phyloP scores from a whole-genome alignment of 2,888 invertebrate genomes.

The Platerodrilus igneus region DNA sequence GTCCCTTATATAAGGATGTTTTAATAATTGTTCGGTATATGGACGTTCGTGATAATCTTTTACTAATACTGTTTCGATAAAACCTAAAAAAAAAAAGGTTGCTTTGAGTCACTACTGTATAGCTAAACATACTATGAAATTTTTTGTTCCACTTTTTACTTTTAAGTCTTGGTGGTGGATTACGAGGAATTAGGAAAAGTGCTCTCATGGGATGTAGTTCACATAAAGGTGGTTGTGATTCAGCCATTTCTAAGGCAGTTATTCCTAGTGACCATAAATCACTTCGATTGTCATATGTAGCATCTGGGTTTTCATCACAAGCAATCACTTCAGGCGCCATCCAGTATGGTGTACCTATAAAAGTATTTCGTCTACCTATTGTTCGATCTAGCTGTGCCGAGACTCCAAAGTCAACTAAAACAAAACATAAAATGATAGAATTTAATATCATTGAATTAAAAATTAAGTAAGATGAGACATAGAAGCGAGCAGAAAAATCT shows the following conservation, averaged over 20 bases:
- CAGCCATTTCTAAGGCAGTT: constrained; percentile 99
- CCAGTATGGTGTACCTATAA: constrained; percentile 98
- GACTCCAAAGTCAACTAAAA: constrained; percentile 95
- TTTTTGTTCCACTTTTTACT: constrained; percentile 98
- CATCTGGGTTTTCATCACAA: constrained; percentile 99
- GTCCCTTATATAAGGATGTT: constrained; percentile 97
- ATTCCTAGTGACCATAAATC: constrained; percentile 92
- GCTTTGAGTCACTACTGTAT: not conserved
- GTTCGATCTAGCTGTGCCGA: constrained; percentile 98
- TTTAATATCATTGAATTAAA: too few relatives aligned
- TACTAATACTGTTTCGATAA: constrained; percentile 93
- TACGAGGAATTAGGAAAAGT: constrained; percentile 95
- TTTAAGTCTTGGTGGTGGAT: constrained; percentile 95
- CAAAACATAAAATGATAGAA: too few relatives aligned
- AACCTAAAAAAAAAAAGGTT: constrained; percentile 51
- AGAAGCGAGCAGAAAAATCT: too few relatives aligned
- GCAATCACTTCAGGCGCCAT: constrained; percentile 99
- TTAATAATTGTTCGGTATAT: constrained; percentile 95
- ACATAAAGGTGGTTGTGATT: constrained; percentile 97
- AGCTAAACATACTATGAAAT: constrained; percentile 63
- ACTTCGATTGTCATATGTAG: constrained; percentile 97
- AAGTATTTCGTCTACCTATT: constrained; percentile 97
- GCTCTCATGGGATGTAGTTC: constrained; percentile 99
- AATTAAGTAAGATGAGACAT: too few relatives aligned
- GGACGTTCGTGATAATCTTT: constrained; percentile 99